A percentile compares a stretch with the other conserved stretches of the same genome.
Evolutionary conservation across 2,797 vertebrate genomes (phyloP).

Genomic region (Gambelia wislizenii): DNA sequence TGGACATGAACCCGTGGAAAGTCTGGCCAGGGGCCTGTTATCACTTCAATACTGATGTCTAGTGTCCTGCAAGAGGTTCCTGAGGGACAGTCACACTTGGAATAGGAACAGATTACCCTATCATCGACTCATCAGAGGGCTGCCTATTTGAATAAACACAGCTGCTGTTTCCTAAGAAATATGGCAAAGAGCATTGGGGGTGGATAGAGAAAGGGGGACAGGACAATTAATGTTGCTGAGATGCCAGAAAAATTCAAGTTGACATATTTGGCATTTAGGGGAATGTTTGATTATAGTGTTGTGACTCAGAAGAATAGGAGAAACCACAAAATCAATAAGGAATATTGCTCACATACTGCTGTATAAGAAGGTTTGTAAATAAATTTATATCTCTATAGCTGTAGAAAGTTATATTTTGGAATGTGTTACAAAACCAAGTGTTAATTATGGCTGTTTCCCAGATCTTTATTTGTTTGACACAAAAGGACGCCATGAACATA

Average conservation of each 20-base stretch:
- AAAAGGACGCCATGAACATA: not conserved
- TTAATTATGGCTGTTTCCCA: not conserved
- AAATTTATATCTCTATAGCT: not conserved
- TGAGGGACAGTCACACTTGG: constrained; percentile 76
- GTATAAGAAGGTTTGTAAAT: not conserved
- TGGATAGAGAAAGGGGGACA: constrained; percentile 52
- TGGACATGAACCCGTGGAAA: constrained; percentile 39
- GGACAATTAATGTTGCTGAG: constrained; percentile 77
- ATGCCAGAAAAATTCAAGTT: constrained; percentile 70
- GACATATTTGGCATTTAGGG: constrained; percentile 59
- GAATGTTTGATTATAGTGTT: constrained; percentile 57
- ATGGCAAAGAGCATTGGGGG: constrained; percentile 75
- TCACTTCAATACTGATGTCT: constrained; percentile 64
- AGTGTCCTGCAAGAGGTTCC: constrained; percentile 61
- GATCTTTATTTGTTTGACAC: not conserved
- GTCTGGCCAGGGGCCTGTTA: constrained; percentile 68
- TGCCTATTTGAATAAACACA: constrained; percentile 82
- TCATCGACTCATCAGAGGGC: constrained; percentile 80
- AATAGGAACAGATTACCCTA: constrained; percentile 81
- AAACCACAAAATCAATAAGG: constrained; percentile 12
- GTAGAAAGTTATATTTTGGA: not conserved
- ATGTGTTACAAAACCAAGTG: not conserved
- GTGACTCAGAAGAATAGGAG: constrained; percentile 55
- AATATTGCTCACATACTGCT: not conserved
- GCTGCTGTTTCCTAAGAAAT: constrained; percentile 86